Base-by-base conservation (phyloP, 53 echinoderm and acorn worm genomes). In the Temnopleurus reevesii region DNA sequence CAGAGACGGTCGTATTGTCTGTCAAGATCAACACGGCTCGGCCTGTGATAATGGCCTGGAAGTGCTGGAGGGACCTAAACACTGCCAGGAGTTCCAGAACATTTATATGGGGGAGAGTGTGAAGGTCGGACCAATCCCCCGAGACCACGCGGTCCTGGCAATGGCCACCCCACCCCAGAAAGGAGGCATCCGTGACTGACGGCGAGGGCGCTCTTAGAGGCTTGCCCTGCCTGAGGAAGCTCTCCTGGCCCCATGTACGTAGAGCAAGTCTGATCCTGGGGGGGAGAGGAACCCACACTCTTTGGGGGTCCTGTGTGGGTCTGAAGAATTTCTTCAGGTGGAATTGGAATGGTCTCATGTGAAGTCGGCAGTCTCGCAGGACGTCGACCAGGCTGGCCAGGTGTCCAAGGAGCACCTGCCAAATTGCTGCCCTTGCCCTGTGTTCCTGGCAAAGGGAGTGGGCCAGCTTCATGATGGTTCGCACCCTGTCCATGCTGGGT, bases 351-450 rank as follows among this genome's bases (percentile, higher is more conserved):
- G 79, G 77, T 15, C 91, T 25, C 91, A 91, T 91, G 26, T 30
- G 59, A n/a, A n/a, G n/a, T 12, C 86, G 51, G 53, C 91, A 90
- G 3, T 46, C 12, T 8, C 18, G 53, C 5, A 81, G 1, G 6
- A 90, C 17, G 19, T 90, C 83, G 4, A 90, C 83, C 55, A 90
- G 76, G 29, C 90, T 90, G 8, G 90, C 83, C 53, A 83, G 43
- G 3, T 59, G 81, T 12, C 90, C 90, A 41, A 90, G 27, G 24
- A 63, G 35, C 18, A 10, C 35, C 8, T 29, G 29, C 3, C 4
- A 21, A 55, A 3, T 17, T 10, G 18, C 15, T 17, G 55, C 55
- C 15, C 81, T 51, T 47, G 28, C 31, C 12, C 17, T 33, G 19
- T 12, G 80, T 28, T 43, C 24, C 33, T 5, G 13, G 34, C 17